These are phyloP conservation scores for Condylura cristata DNA, from an alignment of 2,113 vertebrate species.

Conservation along the genomic window DNA sequence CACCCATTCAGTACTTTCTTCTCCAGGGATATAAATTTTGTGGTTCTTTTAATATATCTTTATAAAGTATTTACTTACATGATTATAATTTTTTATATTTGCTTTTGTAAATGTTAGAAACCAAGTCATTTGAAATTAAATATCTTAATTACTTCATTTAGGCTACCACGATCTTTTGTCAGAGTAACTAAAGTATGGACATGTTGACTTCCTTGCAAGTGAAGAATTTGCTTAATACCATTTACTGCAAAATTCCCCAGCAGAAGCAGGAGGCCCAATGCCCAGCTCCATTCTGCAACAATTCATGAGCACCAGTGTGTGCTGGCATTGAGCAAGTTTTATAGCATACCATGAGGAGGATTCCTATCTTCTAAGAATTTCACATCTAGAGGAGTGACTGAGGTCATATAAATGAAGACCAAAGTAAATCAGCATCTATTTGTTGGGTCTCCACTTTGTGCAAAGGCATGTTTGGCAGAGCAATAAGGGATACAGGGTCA, in stretches of 20 bases:
- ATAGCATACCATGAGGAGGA: neutral
- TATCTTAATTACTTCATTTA: neutral
- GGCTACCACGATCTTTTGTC: neutral
- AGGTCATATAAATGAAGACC: neutral
- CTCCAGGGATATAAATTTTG: neutral
- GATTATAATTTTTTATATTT: neutral
- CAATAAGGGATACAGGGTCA: neutral
- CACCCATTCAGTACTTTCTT: neutral
- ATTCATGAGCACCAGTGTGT: neutral
- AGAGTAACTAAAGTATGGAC: neutral
- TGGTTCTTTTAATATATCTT: slow-evolving; percentile 6
- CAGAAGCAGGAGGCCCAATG: neutral
- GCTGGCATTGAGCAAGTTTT: neutral
- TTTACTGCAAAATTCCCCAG: neutral
- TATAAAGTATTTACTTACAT: slow-evolving; percentile 6
- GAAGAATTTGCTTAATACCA: neutral
- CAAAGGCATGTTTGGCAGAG: neutral
- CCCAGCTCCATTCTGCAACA: neutral
- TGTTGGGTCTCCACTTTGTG: neutral
- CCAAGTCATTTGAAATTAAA: neutral
- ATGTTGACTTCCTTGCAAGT: neutral
- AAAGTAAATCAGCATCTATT: neutral
- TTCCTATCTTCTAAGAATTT: neutral
- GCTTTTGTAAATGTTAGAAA: neutral
- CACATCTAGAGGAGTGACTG: neutral